Base-by-base conservation (phyloP, 2,797 vertebrate genomes). In the Hypotaenidia okinawae region DNA sequence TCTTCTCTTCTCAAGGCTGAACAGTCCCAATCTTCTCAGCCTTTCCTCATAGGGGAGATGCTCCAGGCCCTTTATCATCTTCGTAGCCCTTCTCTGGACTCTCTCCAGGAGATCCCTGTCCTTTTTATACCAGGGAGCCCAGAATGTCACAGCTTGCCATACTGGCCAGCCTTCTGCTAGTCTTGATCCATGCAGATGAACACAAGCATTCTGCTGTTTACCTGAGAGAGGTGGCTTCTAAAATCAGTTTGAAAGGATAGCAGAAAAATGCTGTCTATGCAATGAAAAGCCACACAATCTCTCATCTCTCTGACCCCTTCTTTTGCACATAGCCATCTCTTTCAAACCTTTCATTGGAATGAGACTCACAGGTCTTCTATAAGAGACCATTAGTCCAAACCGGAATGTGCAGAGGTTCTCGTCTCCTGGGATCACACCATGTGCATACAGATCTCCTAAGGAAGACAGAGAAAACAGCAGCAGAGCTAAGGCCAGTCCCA, bases 401-500 rank as follows among this genome's bases (percentile, higher is more conserved):
- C 9, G 59, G 67, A 82, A 69, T 10, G 35, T 58, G 21, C 52
- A 67, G 74, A 72, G 22, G 28, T 68, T 80, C 35, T 75, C 23
- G 22, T 70, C 64, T 87, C 52, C 43, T 10, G 16, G n/a, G 73
- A 79, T 63, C n/a, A 27, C 45, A 73, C 47, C 52, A 67, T 23
- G 5, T 76, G 21, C 28, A 18, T 54, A 23, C 14, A 76, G 35
- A 82, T 92, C n/a, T 93, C 63, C 37, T 25, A 79, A 30, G 12
- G 14, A 89, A 95, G 67, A 87, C 16, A 37, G 68, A 66, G 63
- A 74, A 95, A 84, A 74, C 21, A 87, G 57, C 67, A 92, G 24
- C 27, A 84, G 52, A 94, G 18, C 39, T 89, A 92, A 87, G 70
- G 32, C 67, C 23, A 84, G 39, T 92, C 90, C 81, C 84, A 76